Percentiles rank a stretch among this genome's conserved stretches.
Conservation (phyloP, 1,140 invertebrate genomes). For the Heliconius hewitsoni region DNA sequence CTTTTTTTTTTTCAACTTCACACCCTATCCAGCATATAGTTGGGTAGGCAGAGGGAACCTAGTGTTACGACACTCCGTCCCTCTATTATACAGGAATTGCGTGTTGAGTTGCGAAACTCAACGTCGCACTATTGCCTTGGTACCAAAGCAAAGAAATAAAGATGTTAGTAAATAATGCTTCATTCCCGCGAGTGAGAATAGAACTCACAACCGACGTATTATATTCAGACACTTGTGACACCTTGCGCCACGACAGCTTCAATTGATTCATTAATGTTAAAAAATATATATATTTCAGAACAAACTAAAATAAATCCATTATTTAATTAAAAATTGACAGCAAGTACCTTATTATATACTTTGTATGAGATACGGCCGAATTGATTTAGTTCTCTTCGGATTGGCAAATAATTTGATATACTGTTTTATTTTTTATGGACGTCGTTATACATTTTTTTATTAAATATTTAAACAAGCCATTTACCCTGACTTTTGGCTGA, state of each 20-base stretch:
- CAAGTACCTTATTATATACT: neutral
- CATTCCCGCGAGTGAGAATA: no score
- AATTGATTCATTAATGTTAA: no score
- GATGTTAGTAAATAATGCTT: no score
- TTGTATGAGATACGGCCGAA: conserved; percentile 9
- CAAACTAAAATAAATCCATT: neutral
- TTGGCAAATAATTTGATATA: conserved; percentile 11
- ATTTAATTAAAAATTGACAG: conserved; percentile 8
- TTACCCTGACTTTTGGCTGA: neutral
- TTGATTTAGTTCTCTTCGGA: neutral
- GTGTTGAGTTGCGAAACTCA: no score
- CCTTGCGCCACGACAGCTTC: no score
- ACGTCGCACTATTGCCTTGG: no score
- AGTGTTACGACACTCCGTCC: no score
- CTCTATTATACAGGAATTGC: no score
- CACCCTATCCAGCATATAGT: no score
- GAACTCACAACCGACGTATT: no score
- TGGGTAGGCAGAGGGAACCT: neutral
- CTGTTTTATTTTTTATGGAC: conserved; percentile 2
- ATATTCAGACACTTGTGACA: no score
- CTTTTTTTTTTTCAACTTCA: neutral
- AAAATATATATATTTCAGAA: neutral
- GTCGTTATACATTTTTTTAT: neutral
- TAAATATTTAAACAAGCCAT: neutral
- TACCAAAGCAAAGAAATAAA: no score